Evolutionary conservation across 2,888 invertebrate genomes (phyloP), one percentile per base, ranked within the genome.

Genomic region (Drosophila borborema): DNA sequence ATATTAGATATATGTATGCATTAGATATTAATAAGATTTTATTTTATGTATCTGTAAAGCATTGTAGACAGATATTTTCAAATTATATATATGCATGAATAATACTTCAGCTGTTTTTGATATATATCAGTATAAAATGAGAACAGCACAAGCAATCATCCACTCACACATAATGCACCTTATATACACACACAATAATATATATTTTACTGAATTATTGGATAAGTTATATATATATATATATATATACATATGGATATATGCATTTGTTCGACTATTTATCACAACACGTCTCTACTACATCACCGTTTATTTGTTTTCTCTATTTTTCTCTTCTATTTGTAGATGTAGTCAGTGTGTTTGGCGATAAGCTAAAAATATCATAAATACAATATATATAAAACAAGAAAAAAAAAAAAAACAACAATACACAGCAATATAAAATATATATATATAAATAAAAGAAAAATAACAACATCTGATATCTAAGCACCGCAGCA

Each of bases 311-410:
- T 36, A 54, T 77, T 81, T 82, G 82, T 77, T 68, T 51, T 89
- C 72, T 88, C 88, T 88, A 81, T 77, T 82, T 82, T 77, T 81
- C 81, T 90, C 80, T 88, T 90, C 87, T 90, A 94, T 94, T 96
- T 96, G 95, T 96, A 96, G 96, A 96, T 96, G 96, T 96, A 96
- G 96, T 96, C 96, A 96, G 95, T 96, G 96, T 96, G 96, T 96
- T 95, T 96, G 96, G 96, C 96, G 96, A 96, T 96, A 96, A 96
- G 94, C 94, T 90, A 76, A 86, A 85, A 86, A 61, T 77, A 86
- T 81, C 77, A 80, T 71, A 91, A 78, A 87, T 74, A 76, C 68
- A 82, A 80, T 59, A 81, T 66, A 78, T 72, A 55, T 9, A 55
- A 40, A 71, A 66, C 63, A 51, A 56, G 77, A 75, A n/a, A 51